A percentile compares a stretch with the other conserved stretches of the same genome.
These are phyloP conservation scores for Athalia circularis DNA, from an alignment of 2,888 invertebrate genomes.

Conservation along the genomic window DNA sequence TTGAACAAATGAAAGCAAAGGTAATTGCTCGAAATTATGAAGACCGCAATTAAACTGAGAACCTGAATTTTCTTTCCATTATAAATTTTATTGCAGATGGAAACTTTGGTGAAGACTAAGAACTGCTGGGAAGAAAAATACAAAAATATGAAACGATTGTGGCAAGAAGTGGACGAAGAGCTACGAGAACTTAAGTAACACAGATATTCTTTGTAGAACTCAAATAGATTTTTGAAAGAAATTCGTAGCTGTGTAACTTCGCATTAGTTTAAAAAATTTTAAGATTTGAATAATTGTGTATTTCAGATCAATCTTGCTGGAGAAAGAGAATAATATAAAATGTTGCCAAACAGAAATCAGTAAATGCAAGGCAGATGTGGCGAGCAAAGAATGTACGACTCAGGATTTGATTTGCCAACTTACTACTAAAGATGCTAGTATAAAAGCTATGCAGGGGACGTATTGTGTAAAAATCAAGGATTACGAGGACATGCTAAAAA, in stretches of 20 bases:
- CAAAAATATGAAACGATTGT: slow-evolving; percentile 52
- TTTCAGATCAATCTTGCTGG: slow-evolving; percentile 20
- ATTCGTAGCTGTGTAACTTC: no score
- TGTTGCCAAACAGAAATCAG: slow-evolving; percentile 40
- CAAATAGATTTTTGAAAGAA: neutral
- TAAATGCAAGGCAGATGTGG: slow-evolving; percentile 18
- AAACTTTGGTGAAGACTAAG: slow-evolving; percentile 56
- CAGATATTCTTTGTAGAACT: neutral
- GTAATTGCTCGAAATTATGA: slow-evolving; percentile 51
- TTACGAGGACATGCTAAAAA: slow-evolving; percentile 24
- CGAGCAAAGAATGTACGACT: slow-evolving; percentile 10
- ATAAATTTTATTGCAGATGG: slow-evolving; percentile 55
- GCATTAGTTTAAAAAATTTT: no score
- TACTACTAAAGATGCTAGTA: slow-evolving; percentile 1
- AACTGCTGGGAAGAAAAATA: slow-evolving; percentile 57
- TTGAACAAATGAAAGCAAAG: slow-evolving; percentile 57
- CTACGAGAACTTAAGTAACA: slow-evolving; percentile 58
- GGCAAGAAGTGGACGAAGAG: slow-evolving; percentile 56
- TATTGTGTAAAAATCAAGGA: slow-evolving; percentile 20
- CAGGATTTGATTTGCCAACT: slow-evolving; percentile 28
- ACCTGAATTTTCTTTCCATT: neutral
- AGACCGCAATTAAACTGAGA: neutral
- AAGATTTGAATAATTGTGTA: neutral
- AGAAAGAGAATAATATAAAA: slow-evolving; percentile 27
- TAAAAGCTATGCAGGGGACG: slow-evolving; percentile 6